These are phyloP conservation scores for Panopea generosa DNA, from an alignment of 2,888 invertebrate genomes.

Conservation along the genomic window DNA sequence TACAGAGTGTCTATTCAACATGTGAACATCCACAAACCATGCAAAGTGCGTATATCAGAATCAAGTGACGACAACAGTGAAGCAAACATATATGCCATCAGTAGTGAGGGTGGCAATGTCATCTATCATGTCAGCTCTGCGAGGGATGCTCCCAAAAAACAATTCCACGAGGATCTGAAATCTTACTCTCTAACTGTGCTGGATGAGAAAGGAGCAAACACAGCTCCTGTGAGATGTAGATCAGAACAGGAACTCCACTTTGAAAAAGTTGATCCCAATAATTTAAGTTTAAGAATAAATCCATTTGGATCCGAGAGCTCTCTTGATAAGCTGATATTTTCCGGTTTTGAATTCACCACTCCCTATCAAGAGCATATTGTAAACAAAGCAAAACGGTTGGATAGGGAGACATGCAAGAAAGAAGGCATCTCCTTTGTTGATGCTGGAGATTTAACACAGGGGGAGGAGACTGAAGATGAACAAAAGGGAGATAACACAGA, in stretches of 20 bases:
- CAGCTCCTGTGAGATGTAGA: constrained; percentile 77
- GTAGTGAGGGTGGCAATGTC: constrained; percentile 92
- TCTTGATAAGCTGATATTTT: constrained; percentile 79
- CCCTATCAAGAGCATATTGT: constrained; percentile 69
- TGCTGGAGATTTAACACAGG: constrained; percentile 65
- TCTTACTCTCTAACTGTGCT: constrained; percentile 88
- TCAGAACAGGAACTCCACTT: constrained; percentile 86
- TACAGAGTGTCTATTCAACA: constrained; percentile 86
- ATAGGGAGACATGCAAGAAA: constrained; percentile 80
- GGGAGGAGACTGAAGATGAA: constrained; percentile 51
- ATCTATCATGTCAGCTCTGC: constrained; percentile 85
- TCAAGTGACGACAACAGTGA: constrained; percentile 78
- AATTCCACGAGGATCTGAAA: constrained; percentile 70
- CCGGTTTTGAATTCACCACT: constrained; percentile 77
- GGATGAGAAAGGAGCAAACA: constrained; percentile 77
- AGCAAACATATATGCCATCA: constrained; percentile 92
- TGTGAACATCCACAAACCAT: constrained; percentile 85
- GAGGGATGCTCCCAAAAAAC: constrained; percentile 82
- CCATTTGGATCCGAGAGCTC: constrained; percentile 86
- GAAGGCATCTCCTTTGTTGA: constrained; percentile 83
- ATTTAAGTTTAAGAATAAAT: constrained; percentile 90
- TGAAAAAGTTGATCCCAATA: constrained; percentile 86
- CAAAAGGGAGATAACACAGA: constrained; percentile 22
- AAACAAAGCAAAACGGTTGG: constrained; percentile 77
- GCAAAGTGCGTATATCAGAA: constrained; percentile 77